These are phyloP conservation scores for Drosophila willistoni DNA, from an alignment of 1,140 invertebrate genomes.

Conservation along the genomic window DNA sequence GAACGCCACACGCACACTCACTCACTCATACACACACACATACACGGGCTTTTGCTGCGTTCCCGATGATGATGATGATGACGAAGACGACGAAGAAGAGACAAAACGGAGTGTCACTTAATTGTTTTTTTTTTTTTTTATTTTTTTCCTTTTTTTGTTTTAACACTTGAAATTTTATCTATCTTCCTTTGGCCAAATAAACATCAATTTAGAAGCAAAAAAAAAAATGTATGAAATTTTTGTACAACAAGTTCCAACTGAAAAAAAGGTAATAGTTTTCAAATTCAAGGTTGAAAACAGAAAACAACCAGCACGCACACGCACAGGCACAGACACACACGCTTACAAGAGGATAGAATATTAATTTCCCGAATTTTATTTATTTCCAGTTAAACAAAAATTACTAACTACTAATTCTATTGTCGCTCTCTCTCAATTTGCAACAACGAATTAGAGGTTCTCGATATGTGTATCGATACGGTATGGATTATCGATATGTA, in stretches of 20 bases:
- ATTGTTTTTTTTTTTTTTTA: constrained; percentile 1
- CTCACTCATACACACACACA: constrained; percentile 12
- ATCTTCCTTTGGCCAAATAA: neutral
- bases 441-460: constrained; percentile 8
- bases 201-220: neutral
- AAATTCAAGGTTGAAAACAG: constrained; percentile 1
- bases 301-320: neutral
- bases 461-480: constrained; percentile 5
- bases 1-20: constrained; percentile 9
- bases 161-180: neutral
- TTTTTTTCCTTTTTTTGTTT: neutral
- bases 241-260: neutral
- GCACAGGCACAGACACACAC: neutral
- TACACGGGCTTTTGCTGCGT: constrained; percentile 3
- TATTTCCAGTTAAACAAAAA: constrained; percentile 5
- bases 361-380: neutral
- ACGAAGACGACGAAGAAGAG: constrained; percentile 13
- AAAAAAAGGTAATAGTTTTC: neutral
- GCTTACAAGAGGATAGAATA: neutral
- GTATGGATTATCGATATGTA: neutral
- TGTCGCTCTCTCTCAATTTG: constrained; percentile 6
- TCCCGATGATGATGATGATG: constrained; percentile 11
- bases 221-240: neutral
- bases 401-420: constrained; percentile 12
- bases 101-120: constrained; percentile 12